Percentiles rank a stretch among this genome's conserved stretches.
Conservation (phyloP, 2,797 vertebrate species). For the Sebastes hopkinsi region DNA sequence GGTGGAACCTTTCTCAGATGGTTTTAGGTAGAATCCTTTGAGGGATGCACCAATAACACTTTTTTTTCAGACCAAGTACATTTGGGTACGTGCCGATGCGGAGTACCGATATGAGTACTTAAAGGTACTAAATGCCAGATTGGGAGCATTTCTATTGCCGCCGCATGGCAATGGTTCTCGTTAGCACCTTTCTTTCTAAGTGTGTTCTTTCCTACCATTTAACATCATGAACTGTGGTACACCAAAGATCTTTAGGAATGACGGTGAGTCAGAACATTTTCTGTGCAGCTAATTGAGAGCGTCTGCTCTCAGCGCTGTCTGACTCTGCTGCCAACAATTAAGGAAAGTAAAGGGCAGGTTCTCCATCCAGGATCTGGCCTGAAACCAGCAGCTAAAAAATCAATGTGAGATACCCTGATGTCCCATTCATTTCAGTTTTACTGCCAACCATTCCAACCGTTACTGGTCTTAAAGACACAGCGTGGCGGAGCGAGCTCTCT, state of each 20-base stretch:
- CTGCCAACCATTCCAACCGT: conserved; percentile 4
- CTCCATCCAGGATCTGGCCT: conserved; percentile 20
- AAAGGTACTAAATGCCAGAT: too few species aligned
- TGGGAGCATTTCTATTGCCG: too few species aligned
- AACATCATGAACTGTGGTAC: neutral
- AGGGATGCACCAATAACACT: too few species aligned
- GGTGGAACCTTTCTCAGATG: too few species aligned
- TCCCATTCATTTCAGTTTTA: neutral
- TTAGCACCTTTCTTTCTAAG: neutral
- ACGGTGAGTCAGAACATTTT: neutral
- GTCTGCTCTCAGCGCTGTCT: neutral
- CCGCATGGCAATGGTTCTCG: neutral
- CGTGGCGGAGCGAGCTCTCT: neutral
- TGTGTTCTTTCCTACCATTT: neutral
- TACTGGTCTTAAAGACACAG: conserved; percentile 14
- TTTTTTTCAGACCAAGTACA: too few species aligned
- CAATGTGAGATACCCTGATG: conserved; percentile 35
- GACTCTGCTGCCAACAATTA: conserved; percentile 57
- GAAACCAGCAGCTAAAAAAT: conserved; percentile 36
- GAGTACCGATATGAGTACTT: too few species aligned
- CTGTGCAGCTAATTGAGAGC: conserved; percentile 1
- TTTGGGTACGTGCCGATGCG: too few species aligned
- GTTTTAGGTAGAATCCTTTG: too few species aligned
- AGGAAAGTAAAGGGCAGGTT: conserved; percentile 46
- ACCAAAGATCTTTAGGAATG: neutral